Conservation (phyloP, 2,888 invertebrate genomes). For the Agrochola lota region DNA sequence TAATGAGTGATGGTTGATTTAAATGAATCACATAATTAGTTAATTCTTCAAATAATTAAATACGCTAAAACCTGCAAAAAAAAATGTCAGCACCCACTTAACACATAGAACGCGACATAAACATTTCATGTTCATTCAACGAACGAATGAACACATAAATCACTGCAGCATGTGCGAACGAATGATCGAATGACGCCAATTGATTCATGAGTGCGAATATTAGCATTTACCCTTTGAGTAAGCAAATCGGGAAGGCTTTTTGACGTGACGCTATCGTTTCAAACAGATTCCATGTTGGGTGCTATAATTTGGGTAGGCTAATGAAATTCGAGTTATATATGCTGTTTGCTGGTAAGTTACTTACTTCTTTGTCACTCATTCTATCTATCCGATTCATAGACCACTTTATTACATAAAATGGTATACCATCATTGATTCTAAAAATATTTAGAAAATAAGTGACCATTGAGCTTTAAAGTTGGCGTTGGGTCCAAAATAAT, state of each 20-base stretch:
- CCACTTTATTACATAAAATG: background rate
- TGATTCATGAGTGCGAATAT: constrained; percentile 51
- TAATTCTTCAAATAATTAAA: background rate
- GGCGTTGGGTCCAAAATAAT: too few relatives aligned
- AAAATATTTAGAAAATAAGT: background rate
- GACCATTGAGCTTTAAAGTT: background rate
- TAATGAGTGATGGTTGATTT: background rate
- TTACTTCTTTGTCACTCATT: background rate
- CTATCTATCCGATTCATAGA: background rate
- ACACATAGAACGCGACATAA: background rate
- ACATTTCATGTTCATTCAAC: constrained; percentile 22
- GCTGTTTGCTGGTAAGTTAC: background rate
- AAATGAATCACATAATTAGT: background rate
- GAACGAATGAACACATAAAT: constrained; percentile 46
- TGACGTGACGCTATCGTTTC: constrained; percentile 18
- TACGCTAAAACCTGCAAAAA: background rate
- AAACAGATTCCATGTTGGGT: constrained; percentile 3
- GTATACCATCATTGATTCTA: background rate
- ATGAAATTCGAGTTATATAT: background rate
- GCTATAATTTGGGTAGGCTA: background rate
- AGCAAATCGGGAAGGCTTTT: constrained; percentile 24
- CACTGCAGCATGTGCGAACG: constrained; percentile 44
- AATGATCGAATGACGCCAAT: constrained; percentile 51
- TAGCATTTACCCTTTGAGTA: constrained; percentile 38
- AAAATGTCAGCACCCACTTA: background rate